Base-by-base conservation (phyloP, 2,113 vertebrate species). In the Columba janthina region DNA sequence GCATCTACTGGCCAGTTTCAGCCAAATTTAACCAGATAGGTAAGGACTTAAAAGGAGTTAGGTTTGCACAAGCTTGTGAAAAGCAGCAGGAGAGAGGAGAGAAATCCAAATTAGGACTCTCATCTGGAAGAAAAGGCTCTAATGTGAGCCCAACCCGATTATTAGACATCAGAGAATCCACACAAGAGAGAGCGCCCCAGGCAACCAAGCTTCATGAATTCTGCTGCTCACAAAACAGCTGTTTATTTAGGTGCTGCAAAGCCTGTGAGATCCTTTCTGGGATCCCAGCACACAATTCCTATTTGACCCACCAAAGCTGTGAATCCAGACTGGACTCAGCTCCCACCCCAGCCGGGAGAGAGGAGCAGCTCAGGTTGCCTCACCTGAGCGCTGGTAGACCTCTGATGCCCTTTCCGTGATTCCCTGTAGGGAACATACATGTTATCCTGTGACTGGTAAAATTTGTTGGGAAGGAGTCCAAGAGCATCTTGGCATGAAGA, bases 101-200 rank as follows among this genome's bases (percentile, higher is more conserved):
- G 75, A 92, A 94, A 92, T 88, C 95, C 88, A 95, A 95, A 96
- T 95, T 93, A 96, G 79, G 51, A 95, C 85, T 95, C 92, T 67
- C 85, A 93, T 72, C 46, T 96, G 95, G 94, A 96, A 96, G 83
- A 96, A 96, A 96, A 96, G 87, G 66, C 92, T 94, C 94, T 96
- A 96, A 94, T 86, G 72, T 88, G 79, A 94, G 90, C 94, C 96
- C 95, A 96, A 92, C 96, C 95, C 17, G 5, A 95, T 95, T 97
- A 96, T 96, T 97, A 97, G 94, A 97, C 95, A 97, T 96, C 94
- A 97, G 96, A 97, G 96, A 94, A 94, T 97, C 96, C 95, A 97
- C 95, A 95, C 90, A 93, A 96, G 92, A 97, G 90, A 73, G 92
- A 83, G 46, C 0, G 90, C 96, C 92, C 20, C 51, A 51, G 96